These are phyloP conservation scores for Xanthorhoe designata DNA, from an alignment of 2,888 invertebrate species.

Conservation along the genomic window DNA sequence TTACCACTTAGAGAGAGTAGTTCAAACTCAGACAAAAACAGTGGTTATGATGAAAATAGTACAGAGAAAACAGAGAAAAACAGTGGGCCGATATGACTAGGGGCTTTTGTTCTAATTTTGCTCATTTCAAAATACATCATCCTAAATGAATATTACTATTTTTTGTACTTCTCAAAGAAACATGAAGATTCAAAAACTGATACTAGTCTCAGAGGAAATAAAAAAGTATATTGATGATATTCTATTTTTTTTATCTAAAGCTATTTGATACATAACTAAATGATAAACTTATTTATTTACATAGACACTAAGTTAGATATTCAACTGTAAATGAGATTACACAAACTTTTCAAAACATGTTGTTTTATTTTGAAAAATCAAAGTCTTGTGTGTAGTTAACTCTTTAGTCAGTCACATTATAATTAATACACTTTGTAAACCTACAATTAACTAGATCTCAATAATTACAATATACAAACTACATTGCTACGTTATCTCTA, in stretches of 20 bases:
- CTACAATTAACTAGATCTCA: constrained; percentile 39
- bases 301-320: constrained; percentile 24
- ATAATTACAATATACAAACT: constrained; percentile 41
- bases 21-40: constrained; percentile 45
- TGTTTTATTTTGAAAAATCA: constrained; percentile 48
- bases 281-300: constrained; percentile 29
- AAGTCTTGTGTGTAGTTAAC: constrained; percentile 62
- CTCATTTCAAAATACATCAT: constrained; percentile 67
- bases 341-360: constrained; percentile 38
- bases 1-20: constrained; percentile 73
- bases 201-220: neutral
- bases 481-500: constrained; percentile 36
- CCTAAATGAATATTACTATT: constrained; percentile 58
- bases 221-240: constrained; percentile 20
- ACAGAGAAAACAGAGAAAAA: constrained; percentile 51
- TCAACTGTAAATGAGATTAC: constrained; percentile 39
- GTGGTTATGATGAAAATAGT: constrained; percentile 32
- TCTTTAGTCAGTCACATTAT: constrained; percentile 67
- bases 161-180: constrained; percentile 40
- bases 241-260: constrained; percentile 23
- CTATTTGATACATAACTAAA: constrained; percentile 23
- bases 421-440: constrained; percentile 32
- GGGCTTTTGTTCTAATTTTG: constrained; percentile 53
- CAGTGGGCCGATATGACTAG: constrained; percentile 79
- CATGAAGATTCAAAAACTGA: constrained; percentile 10